Conservation (phyloP, 2,113 vertebrate species). For the Mungos mungo region DNA sequence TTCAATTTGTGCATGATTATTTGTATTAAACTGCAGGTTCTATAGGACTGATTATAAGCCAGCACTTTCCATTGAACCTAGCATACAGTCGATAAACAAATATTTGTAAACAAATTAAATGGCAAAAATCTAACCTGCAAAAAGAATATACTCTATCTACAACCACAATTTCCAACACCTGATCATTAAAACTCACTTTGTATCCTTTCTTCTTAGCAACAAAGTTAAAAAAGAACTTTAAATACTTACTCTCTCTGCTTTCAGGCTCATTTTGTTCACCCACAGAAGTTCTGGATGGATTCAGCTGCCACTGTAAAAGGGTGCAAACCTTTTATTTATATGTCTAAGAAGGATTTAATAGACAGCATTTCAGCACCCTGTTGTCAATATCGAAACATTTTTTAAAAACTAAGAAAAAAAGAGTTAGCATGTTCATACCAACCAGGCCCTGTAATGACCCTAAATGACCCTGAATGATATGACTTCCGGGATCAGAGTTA, state of each 20-base stretch:
- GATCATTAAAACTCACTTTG: not conserved
- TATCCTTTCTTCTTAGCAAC: not conserved
- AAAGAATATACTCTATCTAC: not conserved
- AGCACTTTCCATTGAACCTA: not conserved
- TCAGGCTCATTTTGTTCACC: constrained; percentile 75
- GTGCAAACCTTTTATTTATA: constrained; percentile 39
- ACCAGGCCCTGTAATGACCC: not conserved
- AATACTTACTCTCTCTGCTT: constrained; percentile 88
- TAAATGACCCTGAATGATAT: not conserved
- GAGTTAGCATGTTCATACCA: not conserved
- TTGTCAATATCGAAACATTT: constrained; percentile 43
- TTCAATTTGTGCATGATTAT: not conserved
- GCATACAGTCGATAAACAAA: not conserved
- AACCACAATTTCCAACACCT: not conserved
- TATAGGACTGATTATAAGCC: not conserved
- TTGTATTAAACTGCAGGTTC: constrained; percentile 36
- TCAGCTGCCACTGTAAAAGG: constrained; percentile 90
- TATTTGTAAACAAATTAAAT: not conserved
- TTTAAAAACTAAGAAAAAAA: not conserved
- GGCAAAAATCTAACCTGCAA: not conserved
- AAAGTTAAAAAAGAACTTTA: not conserved
- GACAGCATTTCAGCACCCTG: not conserved
- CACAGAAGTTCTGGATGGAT: constrained; percentile 71
- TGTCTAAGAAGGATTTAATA: constrained; percentile 32
- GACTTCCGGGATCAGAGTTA: not conserved